Percentiles rank a stretch among this genome's conserved stretches.
phyloP scores from a whole-genome alignment of 2,888 invertebrate genomes.

The Pristionchus exspectatus region DNA sequence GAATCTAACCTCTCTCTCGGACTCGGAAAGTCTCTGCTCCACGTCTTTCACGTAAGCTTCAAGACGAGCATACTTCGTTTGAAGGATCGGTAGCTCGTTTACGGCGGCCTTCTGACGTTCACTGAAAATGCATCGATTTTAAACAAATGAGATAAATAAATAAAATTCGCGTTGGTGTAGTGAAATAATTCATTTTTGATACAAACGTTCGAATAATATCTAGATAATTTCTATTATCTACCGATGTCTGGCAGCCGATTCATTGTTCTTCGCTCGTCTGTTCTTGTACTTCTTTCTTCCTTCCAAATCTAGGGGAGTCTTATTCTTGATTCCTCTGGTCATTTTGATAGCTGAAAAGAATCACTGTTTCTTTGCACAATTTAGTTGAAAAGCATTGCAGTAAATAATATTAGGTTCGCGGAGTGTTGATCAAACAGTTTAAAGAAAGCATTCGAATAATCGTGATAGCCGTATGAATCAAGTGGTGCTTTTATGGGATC shows the following conservation, averaged over 20 bases:
- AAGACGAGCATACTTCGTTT: neutral
- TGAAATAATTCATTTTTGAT: too few relatives aligned
- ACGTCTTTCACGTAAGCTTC: neutral
- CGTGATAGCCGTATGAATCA: too few relatives aligned
- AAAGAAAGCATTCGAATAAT: neutral
- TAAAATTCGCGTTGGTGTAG: neutral
- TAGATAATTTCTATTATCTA: neutral
- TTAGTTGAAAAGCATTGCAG: neutral
- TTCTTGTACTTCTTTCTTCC: neutral
- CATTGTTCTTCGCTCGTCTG: slow-evolving; percentile 1
- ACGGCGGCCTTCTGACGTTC: neutral
- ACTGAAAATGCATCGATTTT: neutral
- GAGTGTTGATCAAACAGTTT: too few relatives aligned
- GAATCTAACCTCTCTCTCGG: neutral
- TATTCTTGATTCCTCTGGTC: neutral
- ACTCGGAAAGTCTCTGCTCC: neutral
- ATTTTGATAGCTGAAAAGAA: neutral
- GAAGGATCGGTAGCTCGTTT: neutral
- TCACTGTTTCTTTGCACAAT: neutral
- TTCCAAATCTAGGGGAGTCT: neutral
- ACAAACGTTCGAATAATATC: too few relatives aligned
- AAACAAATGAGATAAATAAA: neutral
- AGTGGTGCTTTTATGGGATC: neutral
- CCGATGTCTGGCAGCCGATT: neutral
- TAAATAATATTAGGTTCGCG: too few relatives aligned